A percentile compares a stretch with the other conserved stretches of the same genome.
Evolutionary conservation across 2,797 vertebrate species (phyloP).

Genomic region (Galagoides demidoff): DNA sequence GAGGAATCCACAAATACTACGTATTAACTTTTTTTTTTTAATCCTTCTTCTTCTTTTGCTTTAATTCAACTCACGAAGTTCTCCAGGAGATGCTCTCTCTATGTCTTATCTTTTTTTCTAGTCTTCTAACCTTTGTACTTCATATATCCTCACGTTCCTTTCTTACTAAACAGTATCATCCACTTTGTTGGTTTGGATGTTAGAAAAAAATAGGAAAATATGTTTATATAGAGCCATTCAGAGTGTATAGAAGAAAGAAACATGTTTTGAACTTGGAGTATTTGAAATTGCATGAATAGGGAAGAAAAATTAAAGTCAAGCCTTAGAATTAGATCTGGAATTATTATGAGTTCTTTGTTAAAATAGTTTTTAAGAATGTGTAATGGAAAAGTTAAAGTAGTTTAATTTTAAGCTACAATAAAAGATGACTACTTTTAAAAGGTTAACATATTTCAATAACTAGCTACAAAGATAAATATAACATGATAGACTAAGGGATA

Average conservation of each 20-base stretch:
- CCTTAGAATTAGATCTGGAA: background rate
- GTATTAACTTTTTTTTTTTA: background rate
- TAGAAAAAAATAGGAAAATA: background rate
- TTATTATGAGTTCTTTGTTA: background rate
- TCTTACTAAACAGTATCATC: background rate
- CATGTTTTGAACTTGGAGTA: slow-evolving; percentile 43
- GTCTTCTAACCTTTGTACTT: background rate
- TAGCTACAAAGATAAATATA: slow-evolving; percentile 26
- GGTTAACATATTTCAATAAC: background rate
- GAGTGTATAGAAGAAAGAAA: background rate
- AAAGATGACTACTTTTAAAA: slow-evolving; percentile 45
- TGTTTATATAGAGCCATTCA: background rate
- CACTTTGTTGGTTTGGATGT: background rate
- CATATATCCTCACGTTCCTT: background rate
- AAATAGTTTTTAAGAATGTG: background rate
- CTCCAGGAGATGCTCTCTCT: background rate
- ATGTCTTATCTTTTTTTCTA: background rate
- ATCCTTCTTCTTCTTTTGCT: background rate
- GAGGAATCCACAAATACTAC: background rate
- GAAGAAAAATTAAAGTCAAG: background rate
- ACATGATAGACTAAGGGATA: background rate
- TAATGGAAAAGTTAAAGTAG: slow-evolving; percentile 20
- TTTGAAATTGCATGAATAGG: background rate
- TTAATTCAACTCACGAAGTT: background rate
- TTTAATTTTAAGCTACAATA: slow-evolving; percentile 37